Percentiles rank a stretch among this genome's conserved stretches.
These are phyloP conservation scores for Adelges cooleyi DNA, from an alignment of 1,140 invertebrate genomes.

Conservation along the genomic window DNA sequence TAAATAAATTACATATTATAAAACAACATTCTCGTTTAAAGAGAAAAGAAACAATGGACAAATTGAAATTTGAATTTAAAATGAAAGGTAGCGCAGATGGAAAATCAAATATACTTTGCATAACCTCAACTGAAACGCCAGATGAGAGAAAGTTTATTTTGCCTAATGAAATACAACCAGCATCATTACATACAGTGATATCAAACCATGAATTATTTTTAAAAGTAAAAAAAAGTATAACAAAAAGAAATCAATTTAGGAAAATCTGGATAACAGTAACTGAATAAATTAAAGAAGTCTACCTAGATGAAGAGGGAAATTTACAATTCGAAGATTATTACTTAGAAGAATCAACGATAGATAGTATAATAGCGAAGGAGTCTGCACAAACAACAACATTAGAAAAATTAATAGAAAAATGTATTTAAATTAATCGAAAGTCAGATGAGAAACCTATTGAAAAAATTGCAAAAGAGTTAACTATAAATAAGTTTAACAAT, in stretches of 20 bases:
- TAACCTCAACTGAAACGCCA: neutral
- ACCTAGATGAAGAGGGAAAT: conserved; percentile 30
- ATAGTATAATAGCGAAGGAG: too few relatives aligned
- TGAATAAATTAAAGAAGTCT: neutral
- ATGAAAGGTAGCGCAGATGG: neutral
- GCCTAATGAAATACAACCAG: neutral
- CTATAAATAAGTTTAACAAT: conserved; percentile 33
- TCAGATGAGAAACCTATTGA: too few relatives aligned
- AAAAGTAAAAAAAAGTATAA: neutral
- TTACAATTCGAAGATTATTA: conserved; percentile 29
- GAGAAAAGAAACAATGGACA: neutral
- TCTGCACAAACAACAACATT: too few relatives aligned
- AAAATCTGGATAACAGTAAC: neutral
- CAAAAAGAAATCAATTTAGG: neutral
- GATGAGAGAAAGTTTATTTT: neutral
- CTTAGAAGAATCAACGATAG: conserved; percentile 12
- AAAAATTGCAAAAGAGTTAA: conserved; percentile 11
- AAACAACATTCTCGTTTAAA: too few relatives aligned
- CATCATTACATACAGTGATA: neutral
- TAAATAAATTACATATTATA: too few relatives aligned
- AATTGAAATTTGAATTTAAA: neutral
- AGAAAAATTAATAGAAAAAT: too few relatives aligned
- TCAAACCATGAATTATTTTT: neutral
- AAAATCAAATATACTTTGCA: conserved; percentile 1
- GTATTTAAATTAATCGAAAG: too few relatives aligned